Evolutionary conservation across 2,113 vertebrate species (phyloP), one percentile per base, ranked within the genome.

Genomic region (Thinocorus orbignyianus): DNA sequence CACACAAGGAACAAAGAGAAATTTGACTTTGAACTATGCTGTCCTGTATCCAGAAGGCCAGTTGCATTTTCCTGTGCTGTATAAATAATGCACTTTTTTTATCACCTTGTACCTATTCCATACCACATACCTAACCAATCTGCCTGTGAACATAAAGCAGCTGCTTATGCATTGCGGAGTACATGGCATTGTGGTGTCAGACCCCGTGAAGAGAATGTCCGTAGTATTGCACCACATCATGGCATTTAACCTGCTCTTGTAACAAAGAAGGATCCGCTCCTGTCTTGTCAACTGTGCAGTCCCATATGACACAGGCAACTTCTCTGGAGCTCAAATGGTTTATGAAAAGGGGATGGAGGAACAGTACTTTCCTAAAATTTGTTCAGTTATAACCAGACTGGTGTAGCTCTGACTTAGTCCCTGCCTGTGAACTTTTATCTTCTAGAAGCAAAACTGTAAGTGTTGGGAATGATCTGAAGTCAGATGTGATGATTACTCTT

Each of bases 1-100:
- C 79, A 51, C 44, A 42, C 3, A 33, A 62, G 62, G 81, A 95
- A 93, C 84, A 95, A 94, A 95, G 94, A 35, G 62, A 70, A 90
- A 69, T 55, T 33, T 90, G 44, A 76, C 85, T 95, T 95, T 85
- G 72, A 96, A 77, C 76, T 93, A 1, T 62, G 58, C 58, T 90
- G 65, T 84, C 54, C 85, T 51, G 12, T 55, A 83, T 91, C 52
- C 81, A 84, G 81, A 77, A 55, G 54, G 81, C 58, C 25, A 61
- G 64, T 19, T 70, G 46, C 37, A 31, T 77, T 93, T 77, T 52
- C 10, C 2, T n/a, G 7, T 3, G 10, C 41, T 65, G 9, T n/a
- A 22, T 31, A 64, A 90, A 68, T 73, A 54, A 51, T 22, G 20
- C 33, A 6, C 41, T 60, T 35, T 39, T 83, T 88, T 64, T 89